These are phyloP conservation scores for Lepus americanus DNA, from an alignment of 2,113 vertebrate species.

Conservation along the genomic window DNA sequence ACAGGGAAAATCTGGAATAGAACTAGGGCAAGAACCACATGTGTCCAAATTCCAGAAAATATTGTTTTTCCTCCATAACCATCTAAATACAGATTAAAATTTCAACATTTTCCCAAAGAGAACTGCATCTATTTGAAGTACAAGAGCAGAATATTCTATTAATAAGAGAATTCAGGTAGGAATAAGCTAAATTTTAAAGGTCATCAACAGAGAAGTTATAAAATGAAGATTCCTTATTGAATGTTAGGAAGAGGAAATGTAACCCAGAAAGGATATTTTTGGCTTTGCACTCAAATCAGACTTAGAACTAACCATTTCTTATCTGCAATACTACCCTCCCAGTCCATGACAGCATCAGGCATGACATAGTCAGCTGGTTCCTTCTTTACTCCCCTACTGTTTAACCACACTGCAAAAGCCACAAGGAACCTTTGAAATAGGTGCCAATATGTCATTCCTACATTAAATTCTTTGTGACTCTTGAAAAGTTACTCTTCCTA, in stretches of 20 bases:
- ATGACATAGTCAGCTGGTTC: background rate
- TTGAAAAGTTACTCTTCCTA: background rate
- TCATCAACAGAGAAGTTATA: background rate
- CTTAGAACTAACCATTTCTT: background rate
- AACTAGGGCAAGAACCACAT: background rate
- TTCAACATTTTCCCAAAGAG: slow-evolving; percentile 32
- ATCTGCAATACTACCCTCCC: background rate
- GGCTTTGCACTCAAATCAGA: background rate
- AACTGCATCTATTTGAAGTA: slow-evolving; percentile 7
- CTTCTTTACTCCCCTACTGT: background rate
- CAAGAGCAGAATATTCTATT: slow-evolving; percentile 3
- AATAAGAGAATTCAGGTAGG: background rate
- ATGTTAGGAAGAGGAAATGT: background rate
- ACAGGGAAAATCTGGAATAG: background rate
- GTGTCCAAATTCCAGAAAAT: background rate
- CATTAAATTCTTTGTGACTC: background rate
- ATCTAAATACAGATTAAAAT: slow-evolving; percentile 23
- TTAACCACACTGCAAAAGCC: background rate
- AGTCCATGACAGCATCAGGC: background rate
- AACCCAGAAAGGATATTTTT: slow-evolving; percentile 15
- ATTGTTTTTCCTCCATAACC: background rate
- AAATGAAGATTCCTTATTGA: background rate
- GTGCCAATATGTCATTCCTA: background rate
- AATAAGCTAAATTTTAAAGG: slow-evolving; percentile 16
- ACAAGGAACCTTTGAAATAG: background rate